These are phyloP conservation scores for Acanthis flammea DNA, from an alignment of 2,797 vertebrate species.

Conservation along the genomic window DNA sequence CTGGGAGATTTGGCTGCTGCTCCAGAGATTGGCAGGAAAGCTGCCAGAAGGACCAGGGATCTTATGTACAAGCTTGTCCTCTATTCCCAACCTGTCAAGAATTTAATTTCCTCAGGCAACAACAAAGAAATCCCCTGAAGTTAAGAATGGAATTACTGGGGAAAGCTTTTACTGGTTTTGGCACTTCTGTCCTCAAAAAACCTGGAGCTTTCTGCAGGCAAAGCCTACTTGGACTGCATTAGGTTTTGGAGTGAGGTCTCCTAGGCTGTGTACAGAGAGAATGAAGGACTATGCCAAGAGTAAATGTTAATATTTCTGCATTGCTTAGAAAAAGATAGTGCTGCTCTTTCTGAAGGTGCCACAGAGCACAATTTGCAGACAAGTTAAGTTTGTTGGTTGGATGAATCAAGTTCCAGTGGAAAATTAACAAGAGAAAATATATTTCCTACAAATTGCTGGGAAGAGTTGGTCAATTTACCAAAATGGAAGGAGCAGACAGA, in stretches of 20 bases:
- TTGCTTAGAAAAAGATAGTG: not conserved
- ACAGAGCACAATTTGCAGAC: not conserved
- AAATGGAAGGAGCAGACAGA: not conserved
- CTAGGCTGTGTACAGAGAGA: not conserved
- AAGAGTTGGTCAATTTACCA: slow-evolving; percentile 37
- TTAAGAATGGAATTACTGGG: not conserved
- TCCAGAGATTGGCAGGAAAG: not conserved
- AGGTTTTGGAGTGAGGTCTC: not conserved
- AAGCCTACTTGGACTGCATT: not conserved
- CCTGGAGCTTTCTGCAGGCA: not conserved
- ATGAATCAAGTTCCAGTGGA: slow-evolving; percentile 56
- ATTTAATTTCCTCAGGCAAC: not conserved
- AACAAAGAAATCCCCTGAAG: not conserved
- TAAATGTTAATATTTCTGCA: not conserved
- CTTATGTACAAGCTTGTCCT: not conserved
- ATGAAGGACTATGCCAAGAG: not conserved
- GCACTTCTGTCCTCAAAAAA: not conserved
- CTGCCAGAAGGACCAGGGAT: not conserved
- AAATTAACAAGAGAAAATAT: slow-evolving; percentile 61
- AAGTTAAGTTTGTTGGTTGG: slow-evolving; percentile 29
- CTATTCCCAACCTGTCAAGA: not conserved
- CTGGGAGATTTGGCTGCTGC: not conserved
- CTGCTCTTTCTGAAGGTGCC: not conserved
- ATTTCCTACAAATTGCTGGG: slow-evolving; percentile 44
- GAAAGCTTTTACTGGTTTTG: not conserved